A percentile compares a stretch with the other conserved stretches of the same genome.
Conservation (phyloP, 2,888 invertebrate species). For the Calliopum simillimum region DNA sequence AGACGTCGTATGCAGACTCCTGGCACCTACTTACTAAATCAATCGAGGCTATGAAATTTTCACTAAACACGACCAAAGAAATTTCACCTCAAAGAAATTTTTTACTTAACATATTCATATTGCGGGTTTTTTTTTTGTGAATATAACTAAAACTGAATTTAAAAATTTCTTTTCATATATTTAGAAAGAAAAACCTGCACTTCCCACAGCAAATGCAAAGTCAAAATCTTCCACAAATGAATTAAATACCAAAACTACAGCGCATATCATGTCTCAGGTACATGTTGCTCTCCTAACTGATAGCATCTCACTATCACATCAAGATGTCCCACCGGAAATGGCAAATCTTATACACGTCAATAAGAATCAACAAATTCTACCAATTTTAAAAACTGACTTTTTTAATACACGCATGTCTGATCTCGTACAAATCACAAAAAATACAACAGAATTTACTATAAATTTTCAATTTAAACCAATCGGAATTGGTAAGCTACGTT, state of each 20-base stretch:
- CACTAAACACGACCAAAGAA: too few relatives aligned
- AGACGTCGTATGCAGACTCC: too few relatives aligned
- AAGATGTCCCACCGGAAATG: constrained; percentile 78
- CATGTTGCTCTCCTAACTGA: constrained; percentile 85
- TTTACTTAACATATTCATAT: too few relatives aligned
- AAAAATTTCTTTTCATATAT: not conserved
- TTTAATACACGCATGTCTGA: constrained; percentile 84
- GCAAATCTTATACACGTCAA: constrained; percentile 74
- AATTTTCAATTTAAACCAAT: constrained; percentile 80
- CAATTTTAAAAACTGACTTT: constrained; percentile 85
- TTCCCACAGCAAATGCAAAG: not conserved
- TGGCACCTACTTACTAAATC: too few relatives aligned
- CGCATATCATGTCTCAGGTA: constrained; percentile 81
- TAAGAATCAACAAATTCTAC: constrained; percentile 77
- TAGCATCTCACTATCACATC: constrained; percentile 73
- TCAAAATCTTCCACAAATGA: not conserved
- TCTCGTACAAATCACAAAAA: constrained; percentile 75
- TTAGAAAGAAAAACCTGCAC: constrained; percentile 27
- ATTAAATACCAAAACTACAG: constrained; percentile 62
- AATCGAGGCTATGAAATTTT: too few relatives aligned
- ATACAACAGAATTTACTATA: constrained; percentile 74
- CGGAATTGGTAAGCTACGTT: constrained; percentile 81
- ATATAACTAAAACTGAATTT: too few relatives aligned
- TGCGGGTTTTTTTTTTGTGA: too few relatives aligned
- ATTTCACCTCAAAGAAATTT: too few relatives aligned